Percentiles rank a stretch among this genome's conserved stretches.
Evolutionary conservation across 2,888 invertebrate species (phyloP).

Genomic region (Venusia cambrica): DNA sequence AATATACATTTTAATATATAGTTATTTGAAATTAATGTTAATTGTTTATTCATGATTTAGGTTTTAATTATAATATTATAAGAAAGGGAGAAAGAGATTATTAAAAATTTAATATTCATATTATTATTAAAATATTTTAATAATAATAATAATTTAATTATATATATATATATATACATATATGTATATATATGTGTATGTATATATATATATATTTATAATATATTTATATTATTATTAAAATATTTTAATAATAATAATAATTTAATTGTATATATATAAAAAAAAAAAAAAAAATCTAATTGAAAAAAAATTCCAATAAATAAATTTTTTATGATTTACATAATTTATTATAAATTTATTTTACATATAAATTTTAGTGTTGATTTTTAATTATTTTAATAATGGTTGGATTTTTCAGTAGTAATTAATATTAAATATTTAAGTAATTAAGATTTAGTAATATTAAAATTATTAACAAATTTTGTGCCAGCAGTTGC

Average conservation of each 20-base stretch:
- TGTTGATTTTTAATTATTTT: conserved; percentile 58
- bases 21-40: conserved; percentile 26
- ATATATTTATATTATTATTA: conserved; percentile 18
- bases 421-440: conserved; percentile 77
- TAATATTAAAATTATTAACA: conserved; percentile 80
- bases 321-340: conserved; percentile 75
- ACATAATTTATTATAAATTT: conserved; percentile 69
- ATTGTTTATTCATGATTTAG: conserved; percentile 33
- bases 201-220: conserved; percentile 5
- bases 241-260: conserved; percentile 11
- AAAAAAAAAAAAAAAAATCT: conserved; percentile 62
- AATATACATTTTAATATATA: conserved; percentile 30
- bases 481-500: conserved; percentile 87
- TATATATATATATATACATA: conserved; percentile 20
- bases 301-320: conserved; percentile 39
- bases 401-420: conserved; percentile 49
- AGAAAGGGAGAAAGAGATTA: conserved; percentile 33
- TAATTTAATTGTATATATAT: conserved; percentile 12
- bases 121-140: conserved; percentile 19
- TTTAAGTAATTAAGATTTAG: conserved; percentile 83
- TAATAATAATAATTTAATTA: conserved; percentile 8
- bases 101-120: conserved; percentile 29
- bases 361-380: conserved; percentile 81
- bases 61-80: conserved; percentile 39
- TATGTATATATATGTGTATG: conserved; percentile 3